Percentiles rank a stretch among this genome's conserved stretches.
Conservation (phyloP, 2,797 vertebrate species). For the Silurus lanzhouensis region DNA sequence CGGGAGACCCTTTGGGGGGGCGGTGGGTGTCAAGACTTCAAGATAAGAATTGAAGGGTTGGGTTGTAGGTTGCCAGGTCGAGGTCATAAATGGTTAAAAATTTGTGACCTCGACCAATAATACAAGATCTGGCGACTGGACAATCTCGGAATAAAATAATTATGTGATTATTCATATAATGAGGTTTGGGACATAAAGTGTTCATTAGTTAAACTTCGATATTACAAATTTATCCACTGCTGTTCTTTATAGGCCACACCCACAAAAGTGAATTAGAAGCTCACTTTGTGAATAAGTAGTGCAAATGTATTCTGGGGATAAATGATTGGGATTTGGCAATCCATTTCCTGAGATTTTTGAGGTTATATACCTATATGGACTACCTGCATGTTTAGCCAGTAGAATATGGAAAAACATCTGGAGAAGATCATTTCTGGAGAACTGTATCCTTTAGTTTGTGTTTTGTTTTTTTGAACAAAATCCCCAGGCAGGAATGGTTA, state of each 20-base stretch:
- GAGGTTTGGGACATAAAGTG: too few species aligned
- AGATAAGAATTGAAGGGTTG: too few species aligned
- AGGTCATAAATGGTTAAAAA: too few species aligned
- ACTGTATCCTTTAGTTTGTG: background rate
- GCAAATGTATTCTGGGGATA: background rate
- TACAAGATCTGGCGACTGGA: too few species aligned
- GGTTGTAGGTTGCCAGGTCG: too few species aligned
- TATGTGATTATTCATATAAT: too few species aligned
- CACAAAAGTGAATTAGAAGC: background rate
- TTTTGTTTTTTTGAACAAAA: background rate
- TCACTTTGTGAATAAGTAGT: background rate
- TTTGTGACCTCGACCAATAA: too few species aligned
- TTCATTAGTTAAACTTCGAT: too few species aligned
- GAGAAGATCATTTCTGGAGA: background rate
- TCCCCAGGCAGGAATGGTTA: background rate
- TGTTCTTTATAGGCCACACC: background rate
- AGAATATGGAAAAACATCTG: background rate
- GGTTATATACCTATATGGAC: background rate
- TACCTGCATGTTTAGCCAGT: background rate
- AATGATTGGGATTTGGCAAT: conserved; percentile 3
- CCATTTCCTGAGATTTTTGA: background rate
- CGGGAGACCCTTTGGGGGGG: too few species aligned
- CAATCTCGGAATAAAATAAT: too few species aligned
- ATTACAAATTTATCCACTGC: too few species aligned
- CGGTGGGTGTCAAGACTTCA: too few species aligned